Percentiles rank a stretch among this genome's conserved stretches.
Conservation (phyloP, 1,140 invertebrate genomes). For the Drosophila truncata region DNA sequence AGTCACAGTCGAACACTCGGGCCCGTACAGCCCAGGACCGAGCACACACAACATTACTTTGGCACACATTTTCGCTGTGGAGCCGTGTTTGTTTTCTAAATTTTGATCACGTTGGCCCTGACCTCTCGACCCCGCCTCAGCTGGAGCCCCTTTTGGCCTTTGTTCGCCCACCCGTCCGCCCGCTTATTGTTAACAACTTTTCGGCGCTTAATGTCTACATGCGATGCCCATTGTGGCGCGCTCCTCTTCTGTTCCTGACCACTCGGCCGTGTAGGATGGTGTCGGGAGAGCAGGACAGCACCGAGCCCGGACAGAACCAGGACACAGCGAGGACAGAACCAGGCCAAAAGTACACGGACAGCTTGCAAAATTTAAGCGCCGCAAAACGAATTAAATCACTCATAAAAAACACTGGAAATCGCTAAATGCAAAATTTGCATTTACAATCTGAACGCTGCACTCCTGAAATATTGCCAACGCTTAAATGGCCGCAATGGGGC, state of each 20-base stretch:
- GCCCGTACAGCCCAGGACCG: background rate
- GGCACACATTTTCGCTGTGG: slow-evolving; percentile 46
- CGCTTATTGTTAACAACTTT: slow-evolving; percentile 61
- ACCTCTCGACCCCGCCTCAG: slow-evolving; percentile 17
- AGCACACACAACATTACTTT: slow-evolving; percentile 35
- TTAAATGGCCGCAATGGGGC: slow-evolving; percentile 47
- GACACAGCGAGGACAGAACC: background rate
- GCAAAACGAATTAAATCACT: slow-evolving; percentile 58
- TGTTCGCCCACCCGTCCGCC: slow-evolving; percentile 21
- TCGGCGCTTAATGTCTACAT: slow-evolving; percentile 41
- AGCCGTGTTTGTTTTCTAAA: slow-evolving; percentile 66
- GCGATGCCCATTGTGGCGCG: slow-evolving; percentile 30
- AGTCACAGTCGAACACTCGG: slow-evolving; percentile 28
- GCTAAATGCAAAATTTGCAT: slow-evolving; percentile 80
- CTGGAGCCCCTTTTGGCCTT: slow-evolving; percentile 45
- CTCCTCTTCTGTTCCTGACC: slow-evolving; percentile 39
- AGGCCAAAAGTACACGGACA: slow-evolving; percentile 31
- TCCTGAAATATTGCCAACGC: slow-evolving; percentile 55
- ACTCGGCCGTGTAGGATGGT: slow-evolving; percentile 32
- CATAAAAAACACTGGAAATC: slow-evolving; percentile 60
- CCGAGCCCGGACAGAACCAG: slow-evolving; percentile 10
- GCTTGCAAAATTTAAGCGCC: slow-evolving; percentile 41
- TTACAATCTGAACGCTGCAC: slow-evolving; percentile 65
- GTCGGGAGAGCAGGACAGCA: slow-evolving; percentile 19
- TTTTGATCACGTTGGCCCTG: slow-evolving; percentile 70